Evolutionary conservation across 2,888 invertebrate species (phyloP), one percentile per base, ranked within the genome.

Genomic region (Heliothis peltigera): DNA sequence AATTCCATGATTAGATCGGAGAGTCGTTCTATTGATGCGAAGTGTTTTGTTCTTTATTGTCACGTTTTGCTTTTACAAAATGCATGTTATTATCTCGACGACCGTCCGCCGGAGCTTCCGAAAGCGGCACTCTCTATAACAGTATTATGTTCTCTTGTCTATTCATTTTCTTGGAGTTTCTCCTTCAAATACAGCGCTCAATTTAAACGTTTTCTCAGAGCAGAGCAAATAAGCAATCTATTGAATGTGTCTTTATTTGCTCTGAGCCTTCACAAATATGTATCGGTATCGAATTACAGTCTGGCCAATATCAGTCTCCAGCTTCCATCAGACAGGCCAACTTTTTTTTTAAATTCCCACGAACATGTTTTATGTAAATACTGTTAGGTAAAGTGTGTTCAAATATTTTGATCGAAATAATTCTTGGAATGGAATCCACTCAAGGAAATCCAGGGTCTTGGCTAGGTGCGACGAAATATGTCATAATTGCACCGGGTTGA

Each of bases 231-330:
- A 28, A 54, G 25, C 51, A 10, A 10, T 19, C 22, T 42, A 60
- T 42, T 64, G 35, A 56, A 54, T n/a, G 46, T 59, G 46, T 61
- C 63, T 64, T 61, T 62, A 68, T 71, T 75, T 64, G 56, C 75
- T 57, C 49, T 19, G 28, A 18, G 47, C 62, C 51, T 63, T 60
- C 39, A 46, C 65, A 70, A 73, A 60, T 75, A 63, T 60, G 62
- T 64, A 66, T 65, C 58, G 35, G 51, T 64, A 35, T 75, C 53
- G 39, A 70, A 47, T 77, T 72, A 53, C 55, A 64, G 60, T 75
- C 72, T 77, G 80, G 61, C 44, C 18, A 60, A 62, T 70, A 64
- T 79, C 79, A 70, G 59, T 66, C 51, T 56, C 56, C 48, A 59
- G 63, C 59, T 72, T 60, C 51, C 64, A 67, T 53, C 18, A 43